Evolutionary conservation across 1,140 invertebrate species (phyloP).

Genomic region (Zaprionus ornatus): DNA sequence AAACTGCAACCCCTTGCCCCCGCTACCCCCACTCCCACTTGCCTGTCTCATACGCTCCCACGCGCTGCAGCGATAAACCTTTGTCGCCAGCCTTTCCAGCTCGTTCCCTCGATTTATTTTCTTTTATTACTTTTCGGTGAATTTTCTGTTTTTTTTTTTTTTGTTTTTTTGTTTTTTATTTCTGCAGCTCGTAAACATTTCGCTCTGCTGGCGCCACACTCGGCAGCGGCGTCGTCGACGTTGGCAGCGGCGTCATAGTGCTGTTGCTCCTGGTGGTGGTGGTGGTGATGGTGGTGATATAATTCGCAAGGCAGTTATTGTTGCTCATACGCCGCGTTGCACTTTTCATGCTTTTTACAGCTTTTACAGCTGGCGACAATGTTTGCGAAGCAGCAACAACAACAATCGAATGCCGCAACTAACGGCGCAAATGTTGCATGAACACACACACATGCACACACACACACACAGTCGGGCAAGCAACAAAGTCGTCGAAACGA

Average conservation of each 20-base stretch:
- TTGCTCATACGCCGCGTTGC: constrained; percentile 55
- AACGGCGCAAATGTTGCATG: constrained; percentile 8
- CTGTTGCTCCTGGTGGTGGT: constrained; percentile 11
- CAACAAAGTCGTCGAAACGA: constrained; percentile 33
- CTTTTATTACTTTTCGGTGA: constrained; percentile 36
- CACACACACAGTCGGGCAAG: neutral
- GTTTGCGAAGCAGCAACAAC: constrained; percentile 12
- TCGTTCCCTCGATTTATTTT: constrained; percentile 17
- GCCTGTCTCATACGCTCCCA: neutral
- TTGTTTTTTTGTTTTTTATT: constrained; percentile 38
- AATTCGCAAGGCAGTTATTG: constrained; percentile 36
- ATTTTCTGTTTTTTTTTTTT: constrained; percentile 34
- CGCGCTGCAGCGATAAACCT: constrained; percentile 17
- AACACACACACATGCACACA: neutral
- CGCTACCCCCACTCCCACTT: too few species aligned
- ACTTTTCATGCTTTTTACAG: constrained; percentile 31
- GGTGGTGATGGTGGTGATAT: constrained; percentile 37
- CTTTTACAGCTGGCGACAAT: constrained; percentile 40
- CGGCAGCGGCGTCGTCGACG: constrained; percentile 22
- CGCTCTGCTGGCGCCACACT: constrained; percentile 42
- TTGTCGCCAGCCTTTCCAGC: neutral
- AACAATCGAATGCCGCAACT: constrained; percentile 22
- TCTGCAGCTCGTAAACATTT: constrained; percentile 62
- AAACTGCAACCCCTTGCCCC: constrained; percentile 4
- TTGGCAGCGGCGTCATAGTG: constrained; percentile 24